Evolutionary conservation across 1,140 invertebrate genomes (phyloP), one percentile per base, ranked within the genome.

Genomic region (Drosophila rufa): DNA sequence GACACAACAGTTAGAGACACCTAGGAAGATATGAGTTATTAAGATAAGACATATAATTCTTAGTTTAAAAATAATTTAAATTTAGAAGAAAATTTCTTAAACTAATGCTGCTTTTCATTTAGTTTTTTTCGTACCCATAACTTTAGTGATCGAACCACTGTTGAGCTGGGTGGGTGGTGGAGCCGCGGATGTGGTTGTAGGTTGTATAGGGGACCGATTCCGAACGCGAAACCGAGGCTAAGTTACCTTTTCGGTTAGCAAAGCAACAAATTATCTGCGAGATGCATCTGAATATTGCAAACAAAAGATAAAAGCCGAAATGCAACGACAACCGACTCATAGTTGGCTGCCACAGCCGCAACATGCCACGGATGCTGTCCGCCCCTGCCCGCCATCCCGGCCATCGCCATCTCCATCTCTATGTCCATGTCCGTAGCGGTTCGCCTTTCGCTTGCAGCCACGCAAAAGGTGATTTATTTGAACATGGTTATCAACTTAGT

Each of bases 401-500:
- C 17, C 36, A 77, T 76, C 62, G 19, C 53, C 67, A 71, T 73
- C 69, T 73, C 30, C 65, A 70, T 68, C 65, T 70, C 51, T 70
- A 60, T 60, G 67, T 38, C 69, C 69, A 73, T 59, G 67, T 70
- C 67, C 69, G 68, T 73, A 71, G 67, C 55, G 69, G 69, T 73
- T 73, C 55, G 85, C 85, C 85, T 90, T 90, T 90, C 86, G 85
- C 86, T 91, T 85, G 91, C 84, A 92, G 90, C 83, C 86, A 92
- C 91, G 82, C 83, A 92, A 92, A 92, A 92, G 91, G 91, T 92
- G 91, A 92, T 92, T 92, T 92, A 92, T 92, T 92, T 92, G 91
- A 92, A 92, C 91, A 92, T 92, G 91, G 91, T 92, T 92, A 92
- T 92, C 91, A 92, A 92, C 91, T 92, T 92, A 92, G 91, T 87